Percentiles rank a stretch among this genome's conserved stretches.
These are phyloP conservation scores for Amblyjoppa fuscipennis DNA, from an alignment of 2,888 invertebrate species.

Conservation along the genomic window DNA sequence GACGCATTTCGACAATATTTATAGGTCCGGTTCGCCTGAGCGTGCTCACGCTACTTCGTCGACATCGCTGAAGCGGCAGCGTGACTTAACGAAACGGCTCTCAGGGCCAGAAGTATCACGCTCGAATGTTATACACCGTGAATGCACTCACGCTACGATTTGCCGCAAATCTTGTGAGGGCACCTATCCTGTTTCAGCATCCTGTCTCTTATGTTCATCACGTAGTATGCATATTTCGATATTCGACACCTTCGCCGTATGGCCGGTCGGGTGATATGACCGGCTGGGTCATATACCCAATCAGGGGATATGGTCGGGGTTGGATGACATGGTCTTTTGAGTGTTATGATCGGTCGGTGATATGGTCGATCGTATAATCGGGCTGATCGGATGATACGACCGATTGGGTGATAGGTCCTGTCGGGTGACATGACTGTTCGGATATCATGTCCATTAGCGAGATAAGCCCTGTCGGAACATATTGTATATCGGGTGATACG, in stretches of 20 bases:
- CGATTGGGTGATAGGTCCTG: too few species aligned
- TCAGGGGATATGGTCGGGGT: too few species aligned
- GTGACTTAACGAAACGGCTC: slow-evolving; percentile 75
- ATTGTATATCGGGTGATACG: too few species aligned
- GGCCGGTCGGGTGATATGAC: neutral
- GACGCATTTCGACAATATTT: slow-evolving; percentile 84
- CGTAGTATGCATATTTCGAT: neutral
- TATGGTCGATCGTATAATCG: too few species aligned
- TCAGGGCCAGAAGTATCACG: slow-evolving; percentile 18
- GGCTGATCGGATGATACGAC: too few species aligned
- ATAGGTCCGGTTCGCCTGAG: slow-evolving; percentile 83
- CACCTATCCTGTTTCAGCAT: neutral
- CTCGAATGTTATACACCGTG: neutral
- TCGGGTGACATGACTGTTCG: too few species aligned
- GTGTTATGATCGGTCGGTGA: too few species aligned
- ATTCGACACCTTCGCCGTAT: neutral
- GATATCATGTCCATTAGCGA: too few species aligned
- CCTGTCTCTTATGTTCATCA: slow-evolving; percentile 3
- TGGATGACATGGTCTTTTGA: too few species aligned
- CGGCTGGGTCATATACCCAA: neutral
- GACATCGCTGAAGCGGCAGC: slow-evolving; percentile 47
- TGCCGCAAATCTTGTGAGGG: neutral
- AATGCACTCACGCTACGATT: slow-evolving; percentile 4
- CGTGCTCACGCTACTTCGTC: slow-evolving; percentile 75
- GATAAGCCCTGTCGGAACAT: too few species aligned